A percentile compares a stretch with the other conserved stretches of the same genome.
Evolutionary conservation across 2,888 invertebrate species (phyloP).

Genomic region (Horisme vitalbata): DNA sequence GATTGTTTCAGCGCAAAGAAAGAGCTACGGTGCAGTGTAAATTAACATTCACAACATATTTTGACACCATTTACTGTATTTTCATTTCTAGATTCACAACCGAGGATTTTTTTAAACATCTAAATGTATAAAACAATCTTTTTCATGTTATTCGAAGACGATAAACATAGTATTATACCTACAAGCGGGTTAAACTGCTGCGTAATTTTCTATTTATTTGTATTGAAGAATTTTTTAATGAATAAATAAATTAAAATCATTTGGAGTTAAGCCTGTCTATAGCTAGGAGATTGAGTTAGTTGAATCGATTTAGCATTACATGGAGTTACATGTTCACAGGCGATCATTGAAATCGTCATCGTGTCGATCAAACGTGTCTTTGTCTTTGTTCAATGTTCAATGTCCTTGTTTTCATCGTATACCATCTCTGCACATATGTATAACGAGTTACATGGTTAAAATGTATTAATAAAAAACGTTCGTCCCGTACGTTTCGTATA

Average conservation of each 20-base stretch:
- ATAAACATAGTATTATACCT: slow-evolving; percentile 7
- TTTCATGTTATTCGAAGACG: slow-evolving; percentile 6
- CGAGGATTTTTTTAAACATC: slow-evolving; percentile 1
- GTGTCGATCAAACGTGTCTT: slow-evolving; percentile 6
- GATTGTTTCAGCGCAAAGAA: slow-evolving; percentile 76
- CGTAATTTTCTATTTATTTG: slow-evolving; percentile 46
- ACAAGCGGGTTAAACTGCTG: slow-evolving; percentile 38
- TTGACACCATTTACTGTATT: slow-evolving; percentile 34
- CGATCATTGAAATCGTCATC: slow-evolving; percentile 10
- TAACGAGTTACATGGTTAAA: slow-evolving; percentile 1
- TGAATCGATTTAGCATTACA: slow-evolving; percentile 70
- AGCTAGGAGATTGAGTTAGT: slow-evolving; percentile 48
- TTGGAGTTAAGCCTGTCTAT: slow-evolving; percentile 34
- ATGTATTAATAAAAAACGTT: too few species aligned
- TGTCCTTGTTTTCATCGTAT: slow-evolving; percentile 4
- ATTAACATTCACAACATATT: slow-evolving; percentile 52
- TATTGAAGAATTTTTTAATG: slow-evolving; percentile 71
- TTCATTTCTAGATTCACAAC: slow-evolving; percentile 27
- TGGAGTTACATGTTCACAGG: slow-evolving; percentile 55
- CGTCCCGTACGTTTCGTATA: too few species aligned
- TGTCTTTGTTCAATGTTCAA: slow-evolving; percentile 13
- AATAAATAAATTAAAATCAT: slow-evolving; percentile 74
- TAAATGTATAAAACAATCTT: slow-evolving; percentile 10
- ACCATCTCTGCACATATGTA: slow-evolving; percentile 3
- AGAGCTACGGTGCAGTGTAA: slow-evolving; percentile 60